Conservation (phyloP, 2,888 invertebrate species). For the Pimpla rufipes region DNA sequence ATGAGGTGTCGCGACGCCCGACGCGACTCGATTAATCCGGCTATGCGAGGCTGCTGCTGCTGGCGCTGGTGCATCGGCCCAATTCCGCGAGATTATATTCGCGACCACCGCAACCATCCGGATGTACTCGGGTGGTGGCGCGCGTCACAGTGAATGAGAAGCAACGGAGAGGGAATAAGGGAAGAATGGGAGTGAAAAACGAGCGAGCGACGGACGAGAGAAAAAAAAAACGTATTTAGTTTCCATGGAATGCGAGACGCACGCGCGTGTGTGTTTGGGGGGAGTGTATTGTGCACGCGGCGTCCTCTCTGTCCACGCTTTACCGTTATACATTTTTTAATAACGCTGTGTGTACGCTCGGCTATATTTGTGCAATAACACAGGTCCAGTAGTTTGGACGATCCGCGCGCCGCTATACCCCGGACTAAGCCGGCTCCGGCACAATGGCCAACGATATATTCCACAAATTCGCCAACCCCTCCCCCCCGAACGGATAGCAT, state of each 20-base stretch:
- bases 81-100: conserved; percentile 51
- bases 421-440: background rate
- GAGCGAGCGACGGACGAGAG: conserved; percentile 21
- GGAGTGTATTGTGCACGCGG: conserved; percentile 17
- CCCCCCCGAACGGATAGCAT: conserved; percentile 16
- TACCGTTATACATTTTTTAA: conserved; percentile 6
- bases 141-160: conserved; percentile 16
- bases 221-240: conserved; percentile 60
- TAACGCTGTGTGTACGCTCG: background rate
- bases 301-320: conserved; percentile 1
- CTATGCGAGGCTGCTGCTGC: conserved; percentile 18
- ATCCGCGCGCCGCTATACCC: background rate
- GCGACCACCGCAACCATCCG: conserved; percentile 20
- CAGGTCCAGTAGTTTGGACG: background rate
- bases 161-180: background rate
- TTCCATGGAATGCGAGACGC: conserved; percentile 27
- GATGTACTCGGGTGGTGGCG: background rate
- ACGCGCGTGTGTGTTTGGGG: background rate
- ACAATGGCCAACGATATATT: conserved; percentile 38
- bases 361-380: conserved; percentile 5
- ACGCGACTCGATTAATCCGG: conserved; percentile 50
- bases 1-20: background rate
- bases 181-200: conserved; percentile 29
- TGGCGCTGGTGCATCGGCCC: no score
- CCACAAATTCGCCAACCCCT: conserved; percentile 54